Evolutionary conservation across 2,888 invertebrate genomes (phyloP), one percentile per base, ranked within the genome.

Genomic region (Antitype chi): DNA sequence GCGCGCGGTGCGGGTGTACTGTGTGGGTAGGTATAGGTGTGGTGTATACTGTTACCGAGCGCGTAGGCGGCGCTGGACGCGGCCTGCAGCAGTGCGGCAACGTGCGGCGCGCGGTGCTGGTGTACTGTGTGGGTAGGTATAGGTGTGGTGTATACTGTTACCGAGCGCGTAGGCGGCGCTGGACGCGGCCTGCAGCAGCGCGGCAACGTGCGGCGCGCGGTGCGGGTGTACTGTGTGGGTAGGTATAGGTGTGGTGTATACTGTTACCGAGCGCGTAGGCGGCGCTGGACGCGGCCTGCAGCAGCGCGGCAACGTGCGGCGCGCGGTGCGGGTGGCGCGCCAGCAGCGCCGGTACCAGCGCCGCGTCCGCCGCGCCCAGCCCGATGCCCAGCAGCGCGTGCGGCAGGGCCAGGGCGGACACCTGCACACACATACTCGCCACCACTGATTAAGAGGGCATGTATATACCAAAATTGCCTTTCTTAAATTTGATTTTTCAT

Each of bases 311-410:
- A 60, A 91, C 87, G 67, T 91, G 93, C 57, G 95, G 93, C 59
- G 89, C 92, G 83, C 78, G 87, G 68, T 71, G 82, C 52, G 88
- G 87, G 60, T 83, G 85, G 7, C 90, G 91, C 84, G 89, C 90
- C 82, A 92, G 85, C 86, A 94, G 92, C 83, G 94, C 94, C 74
- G 95, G 96, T 89, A 96, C 94, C 89, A 96, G 92, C 90, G 96
- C 96, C 84, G 94, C 95, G 91, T 94, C 94, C 85, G 92, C 88
- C 82, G 94, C 94, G 84, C 94, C 95, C 87, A 95, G 92, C 74
- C 96, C 95, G 78, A 85, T 88, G 76, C 96, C 96, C 90, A 97
- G 94, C 89, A 88, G 88, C 89, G 90, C 89, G 93, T 97, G 97
- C 89, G 96, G 94, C 85, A 90, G 75, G 72, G 91, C 92, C 87